Evolutionary conservation across 2,888 invertebrate species (phyloP).

Genomic region (Heliconius ismenius): DNA sequence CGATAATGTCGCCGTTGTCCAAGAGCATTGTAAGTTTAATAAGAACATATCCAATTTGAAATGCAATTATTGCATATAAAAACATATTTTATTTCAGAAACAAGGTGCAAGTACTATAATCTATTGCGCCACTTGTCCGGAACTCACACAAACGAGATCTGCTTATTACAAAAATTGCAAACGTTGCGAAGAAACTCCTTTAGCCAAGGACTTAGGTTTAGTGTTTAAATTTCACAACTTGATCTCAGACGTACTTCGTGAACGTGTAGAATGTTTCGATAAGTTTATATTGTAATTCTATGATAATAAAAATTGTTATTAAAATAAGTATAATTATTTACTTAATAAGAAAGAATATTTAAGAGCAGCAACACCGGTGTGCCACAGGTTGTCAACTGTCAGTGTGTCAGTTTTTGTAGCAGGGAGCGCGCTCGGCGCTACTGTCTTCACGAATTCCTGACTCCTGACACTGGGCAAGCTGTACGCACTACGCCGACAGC

Average conservation of each 20-base stretch:
- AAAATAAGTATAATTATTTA: background rate
- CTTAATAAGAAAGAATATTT: background rate
- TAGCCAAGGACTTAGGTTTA: slow-evolving; percentile 65
- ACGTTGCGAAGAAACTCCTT: slow-evolving; percentile 79
- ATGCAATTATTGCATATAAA: slow-evolving; percentile 5
- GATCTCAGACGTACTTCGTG: slow-evolving; percentile 55
- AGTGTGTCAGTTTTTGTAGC: background rate
- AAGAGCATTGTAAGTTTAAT: slow-evolving; percentile 89
- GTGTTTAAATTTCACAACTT: slow-evolving; percentile 65
- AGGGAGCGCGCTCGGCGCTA: slow-evolving; percentile 3
- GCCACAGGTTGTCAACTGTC: background rate
- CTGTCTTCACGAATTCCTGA: background rate
- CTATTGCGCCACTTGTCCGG: slow-evolving; percentile 92
- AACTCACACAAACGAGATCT: slow-evolving; percentile 89
- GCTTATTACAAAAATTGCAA: slow-evolving; percentile 95
- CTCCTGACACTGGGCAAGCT: background rate
- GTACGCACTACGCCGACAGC: background rate
- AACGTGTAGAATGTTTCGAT: slow-evolving; percentile 47
- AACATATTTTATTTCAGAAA: slow-evolving; percentile 78
- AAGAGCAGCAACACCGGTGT: background rate
- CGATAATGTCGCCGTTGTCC: slow-evolving; percentile 92
- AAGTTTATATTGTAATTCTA: background rate
- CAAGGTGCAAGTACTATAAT: slow-evolving; percentile 95
- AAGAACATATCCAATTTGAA: background rate
- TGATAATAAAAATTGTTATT: slow-evolving; percentile 3